These are phyloP conservation scores for Ditylenchus weischeri DNA, from an alignment of 2,888 invertebrate genomes.

Conservation along the genomic window DNA sequence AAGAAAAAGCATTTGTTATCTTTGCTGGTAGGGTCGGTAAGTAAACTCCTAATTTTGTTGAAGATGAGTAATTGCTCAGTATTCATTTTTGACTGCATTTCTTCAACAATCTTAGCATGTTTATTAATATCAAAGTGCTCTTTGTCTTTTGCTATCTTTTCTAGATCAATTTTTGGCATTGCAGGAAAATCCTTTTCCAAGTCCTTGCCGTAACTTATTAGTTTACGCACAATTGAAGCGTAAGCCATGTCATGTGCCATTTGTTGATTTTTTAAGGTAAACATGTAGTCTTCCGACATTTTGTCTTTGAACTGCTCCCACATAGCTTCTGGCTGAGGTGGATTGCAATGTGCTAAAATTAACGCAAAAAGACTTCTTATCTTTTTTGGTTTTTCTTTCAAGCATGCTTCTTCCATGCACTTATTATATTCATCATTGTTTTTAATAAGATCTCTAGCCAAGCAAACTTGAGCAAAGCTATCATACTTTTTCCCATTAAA, in stretches of 20 bases:
- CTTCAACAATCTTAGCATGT: not conserved
- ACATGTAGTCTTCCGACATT: not conserved
- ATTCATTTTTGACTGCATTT: constrained; percentile 4
- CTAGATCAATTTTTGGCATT: not conserved
- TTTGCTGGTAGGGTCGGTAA: not conserved
- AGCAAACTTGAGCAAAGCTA: not conserved
- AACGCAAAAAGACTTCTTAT: not conserved
- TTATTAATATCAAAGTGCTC: not conserved
- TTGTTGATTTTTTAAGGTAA: not conserved
- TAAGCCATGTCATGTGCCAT: not conserved
- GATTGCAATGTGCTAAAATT: not conserved
- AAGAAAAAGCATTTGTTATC: not conserved
- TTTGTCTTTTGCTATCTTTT: not conserved
- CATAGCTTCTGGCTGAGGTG: not conserved
- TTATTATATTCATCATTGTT: too few relatives aligned
- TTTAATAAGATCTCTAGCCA: too few relatives aligned
- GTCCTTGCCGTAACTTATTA: not conserved
- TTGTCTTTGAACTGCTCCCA: not conserved
- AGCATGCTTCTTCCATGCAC: too few relatives aligned
- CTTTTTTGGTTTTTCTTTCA: too few relatives aligned
- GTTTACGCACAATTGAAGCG: not conserved
- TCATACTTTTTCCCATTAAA: too few relatives aligned
- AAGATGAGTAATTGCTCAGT: not conserved
- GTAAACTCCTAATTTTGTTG: not conserved
- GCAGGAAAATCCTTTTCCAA: not conserved